A percentile compares a stretch with the other conserved stretches of the same genome.
Conservation (phyloP, 2,888 invertebrate species). For the Drosophila atripex region DNA sequence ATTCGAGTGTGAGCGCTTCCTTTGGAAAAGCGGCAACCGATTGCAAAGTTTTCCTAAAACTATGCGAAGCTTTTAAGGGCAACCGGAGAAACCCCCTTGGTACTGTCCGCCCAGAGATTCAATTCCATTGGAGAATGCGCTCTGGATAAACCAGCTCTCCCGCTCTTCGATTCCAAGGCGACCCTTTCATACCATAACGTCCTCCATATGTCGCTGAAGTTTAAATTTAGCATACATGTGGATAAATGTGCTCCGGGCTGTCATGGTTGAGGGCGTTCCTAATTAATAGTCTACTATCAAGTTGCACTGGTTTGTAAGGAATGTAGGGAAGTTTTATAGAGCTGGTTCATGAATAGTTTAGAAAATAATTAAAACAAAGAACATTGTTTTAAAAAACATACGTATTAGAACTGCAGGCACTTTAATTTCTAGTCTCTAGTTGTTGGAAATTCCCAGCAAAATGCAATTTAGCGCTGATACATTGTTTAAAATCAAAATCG, state of each 20-base stretch:
- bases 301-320: not conserved
- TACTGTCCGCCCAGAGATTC: not conserved
- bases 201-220: not conserved
- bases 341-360: too few relatives aligned
- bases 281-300: not conserved
- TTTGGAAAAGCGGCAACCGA: slow-evolving; percentile 37
- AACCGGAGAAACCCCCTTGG: slow-evolving; percentile 2
- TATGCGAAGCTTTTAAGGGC: slow-evolving; percentile 15
- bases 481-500: slow-evolving; percentile 59
- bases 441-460: not conserved
- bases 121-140: not conserved
- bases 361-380: too few relatives aligned
- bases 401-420: too few relatives aligned
- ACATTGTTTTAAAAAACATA: too few relatives aligned
- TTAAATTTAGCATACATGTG: not conserved
- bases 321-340: too few relatives aligned
- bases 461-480: not conserved
- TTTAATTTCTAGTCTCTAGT: too few relatives aligned
- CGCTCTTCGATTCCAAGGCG: not conserved
- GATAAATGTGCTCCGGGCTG: not conserved
- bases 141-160: not conserved
- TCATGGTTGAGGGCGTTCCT: not conserved
- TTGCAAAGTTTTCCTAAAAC: slow-evolving; percentile 47
- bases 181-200: not conserved
- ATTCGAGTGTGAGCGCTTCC: slow-evolving; percentile 45